Base-by-base conservation (phyloP, 2,888 invertebrate species). In the Drosophila prolongata region DNA sequence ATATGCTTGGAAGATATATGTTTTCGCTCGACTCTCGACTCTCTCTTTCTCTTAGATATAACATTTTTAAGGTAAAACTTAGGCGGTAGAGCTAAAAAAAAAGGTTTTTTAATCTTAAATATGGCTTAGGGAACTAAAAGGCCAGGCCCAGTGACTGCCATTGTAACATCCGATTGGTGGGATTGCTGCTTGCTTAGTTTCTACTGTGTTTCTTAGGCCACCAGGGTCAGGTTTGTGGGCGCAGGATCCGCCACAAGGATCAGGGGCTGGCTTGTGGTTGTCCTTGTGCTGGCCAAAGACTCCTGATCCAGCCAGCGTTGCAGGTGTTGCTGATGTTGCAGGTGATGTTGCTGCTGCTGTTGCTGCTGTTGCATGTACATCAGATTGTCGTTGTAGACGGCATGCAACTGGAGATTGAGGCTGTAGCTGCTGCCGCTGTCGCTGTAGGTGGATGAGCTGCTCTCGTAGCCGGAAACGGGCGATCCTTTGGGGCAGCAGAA, bases 221-320 rank as follows among this genome's bases (percentile, higher is more conserved):
- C 76, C 75, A 88, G 75, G 62, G 81, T 79, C 73, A 85, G 79
- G 56, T 80, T 75, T 19, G 84, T 69, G 69, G 65, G 75, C 38
- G 77, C 43, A 59, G 76, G 30, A 44, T 49, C 38, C 14, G 68
- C 10, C 46, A 46, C 53, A 0, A 40, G 46, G 34, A 68, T 46
- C 37, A 66, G 43, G 8, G 49, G 82, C 66, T 11, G 46, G 9
- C 6, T 24, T 11, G 16, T 24, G 13, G 66, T 64, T 67, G 54
- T 61, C 70, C 78, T 66, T 44, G 76, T 62, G 61, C 68, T 68
- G 65, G 76, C 83, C 78, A 88, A 66, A 54, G 84, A 84, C 65
- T 93, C 94, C 79, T 93, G 93, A 78, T 94, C 93, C 62, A 94
- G 88, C 94, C 94, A 94, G 77, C 94, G 93, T 75, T 94, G 93